Evolutionary conservation across 2,888 invertebrate species (phyloP).

Genomic region (Allophyes oxyacanthae): DNA sequence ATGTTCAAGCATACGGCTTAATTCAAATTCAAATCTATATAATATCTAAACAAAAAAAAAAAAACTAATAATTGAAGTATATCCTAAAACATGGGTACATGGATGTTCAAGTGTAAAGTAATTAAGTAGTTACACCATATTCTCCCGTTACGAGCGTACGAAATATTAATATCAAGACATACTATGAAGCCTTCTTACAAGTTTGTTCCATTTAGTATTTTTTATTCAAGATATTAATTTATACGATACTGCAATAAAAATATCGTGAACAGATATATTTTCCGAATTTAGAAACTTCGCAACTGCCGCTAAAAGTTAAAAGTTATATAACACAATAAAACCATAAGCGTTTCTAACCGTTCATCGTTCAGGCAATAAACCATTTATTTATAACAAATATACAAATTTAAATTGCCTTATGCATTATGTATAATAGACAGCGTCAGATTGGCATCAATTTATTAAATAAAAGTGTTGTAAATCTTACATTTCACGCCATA

Average conservation of each 20-base stretch:
- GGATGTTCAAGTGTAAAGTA: no score
- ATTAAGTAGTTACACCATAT: no score
- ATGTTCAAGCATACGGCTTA: no score
- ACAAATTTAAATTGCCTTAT: slow-evolving; percentile 57
- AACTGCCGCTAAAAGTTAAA: slow-evolving; percentile 1
- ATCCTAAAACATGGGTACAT: no score
- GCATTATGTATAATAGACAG: slow-evolving; percentile 39
- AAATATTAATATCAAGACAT: no score
- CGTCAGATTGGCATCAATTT: slow-evolving; percentile 41
- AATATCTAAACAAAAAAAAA: no score
- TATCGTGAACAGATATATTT: slow-evolving; percentile 7
- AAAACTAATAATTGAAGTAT: no score
- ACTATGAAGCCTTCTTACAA: neutral
- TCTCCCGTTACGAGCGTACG: no score
- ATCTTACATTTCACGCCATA: slow-evolving; percentile 43
- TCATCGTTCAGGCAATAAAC: slow-evolving; percentile 41
- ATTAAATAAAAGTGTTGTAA: slow-evolving; percentile 46
- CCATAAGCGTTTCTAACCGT: slow-evolving; percentile 40
- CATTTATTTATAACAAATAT: slow-evolving; percentile 53
- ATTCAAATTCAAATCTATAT: no score
- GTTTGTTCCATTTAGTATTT: neutral
- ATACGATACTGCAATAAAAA: slow-evolving; percentile 14
- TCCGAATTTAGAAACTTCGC: slow-evolving; percentile 8
- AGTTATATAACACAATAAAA: slow-evolving; percentile 33
- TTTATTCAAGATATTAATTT: slow-evolving; percentile 4